phyloP scores from a whole-genome alignment of 2,888 invertebrate species.

The Melanchra persicariae region DNA sequence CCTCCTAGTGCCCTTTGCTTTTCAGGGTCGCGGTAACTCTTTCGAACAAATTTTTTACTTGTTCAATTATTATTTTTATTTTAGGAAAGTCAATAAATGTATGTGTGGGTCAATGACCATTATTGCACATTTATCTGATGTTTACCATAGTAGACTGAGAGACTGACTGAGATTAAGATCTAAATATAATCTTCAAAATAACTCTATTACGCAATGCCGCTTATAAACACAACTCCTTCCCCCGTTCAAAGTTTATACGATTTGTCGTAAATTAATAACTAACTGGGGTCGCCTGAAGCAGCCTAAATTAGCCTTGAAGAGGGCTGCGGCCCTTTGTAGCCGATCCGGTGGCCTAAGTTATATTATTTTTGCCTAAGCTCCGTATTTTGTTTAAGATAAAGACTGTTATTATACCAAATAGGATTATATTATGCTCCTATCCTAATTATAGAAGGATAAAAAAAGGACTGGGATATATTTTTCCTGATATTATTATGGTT shows the following conservation, averaged over 20 bases:
- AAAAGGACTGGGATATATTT: constrained; percentile 17
- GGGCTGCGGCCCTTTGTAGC: constrained; percentile 44
- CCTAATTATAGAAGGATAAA: constrained; percentile 22
- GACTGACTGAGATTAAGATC: background rate
- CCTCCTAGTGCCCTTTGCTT: too few species aligned
- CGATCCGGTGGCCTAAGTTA: constrained; percentile 34
- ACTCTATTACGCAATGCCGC: constrained; percentile 12
- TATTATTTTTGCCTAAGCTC: constrained; percentile 52
- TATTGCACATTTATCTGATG: too few species aligned
- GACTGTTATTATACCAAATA: constrained; percentile 47
- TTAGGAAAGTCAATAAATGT: too few species aligned
- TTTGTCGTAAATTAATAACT: constrained; percentile 61
- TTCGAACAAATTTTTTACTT: too few species aligned
- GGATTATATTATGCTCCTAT: constrained; percentile 41
- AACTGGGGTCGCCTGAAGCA: constrained; percentile 42
- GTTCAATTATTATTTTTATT: too few species aligned
- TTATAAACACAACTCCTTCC: constrained; percentile 26
- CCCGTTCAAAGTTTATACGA: constrained; percentile 43
- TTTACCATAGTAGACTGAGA: too few species aligned
- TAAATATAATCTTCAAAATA: constrained; percentile 9
- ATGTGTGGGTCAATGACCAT: too few species aligned
- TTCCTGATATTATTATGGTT: constrained; percentile 11
- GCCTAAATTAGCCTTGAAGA: constrained; percentile 54
- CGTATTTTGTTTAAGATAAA: constrained; percentile 50
- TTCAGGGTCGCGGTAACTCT: too few species aligned